Evolutionary conservation across 2,113 vertebrate species (phyloP), one percentile per base, ranked within the genome.

Genomic region (Danionella cerebrum): DNA sequence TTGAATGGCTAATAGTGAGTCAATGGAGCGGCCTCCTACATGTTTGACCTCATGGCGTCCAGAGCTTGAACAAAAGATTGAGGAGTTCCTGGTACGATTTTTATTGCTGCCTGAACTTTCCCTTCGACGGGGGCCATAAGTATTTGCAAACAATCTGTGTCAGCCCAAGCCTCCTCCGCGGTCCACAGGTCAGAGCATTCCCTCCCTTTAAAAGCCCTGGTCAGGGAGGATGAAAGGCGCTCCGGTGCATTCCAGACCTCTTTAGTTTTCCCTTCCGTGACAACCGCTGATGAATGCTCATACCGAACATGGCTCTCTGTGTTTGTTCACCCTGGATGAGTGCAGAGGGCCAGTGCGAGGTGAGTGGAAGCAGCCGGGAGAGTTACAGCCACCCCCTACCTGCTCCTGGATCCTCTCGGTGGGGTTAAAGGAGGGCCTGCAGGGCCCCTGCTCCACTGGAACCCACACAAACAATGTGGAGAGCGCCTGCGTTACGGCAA

Each of bases 241-340:
- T 66, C 41, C 25, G 3, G 52, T 60, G 74, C 73, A 72, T 82
- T 82, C 70, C 69, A 63, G 62, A 25, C 45, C 59, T 80, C 76
- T 86, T 84, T 80, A 79, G 74, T 75, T 76, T 75, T 44, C 45
- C 57, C 72, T 62, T 72, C 78, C 72, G 71, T 82, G 84, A 84
- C 80, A 72, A 84, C 64, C 13, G 53, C 64, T 82, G 75, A 78
- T 79, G 68, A 74, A 84, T 38, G 51, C 62, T 59, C 69, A 44
- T 55, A 10, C 69, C 52, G 42, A 59, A 29, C 72, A 60, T 42
- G 66, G 58, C 14, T 73, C 35, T 69, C 53, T 67, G 25, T 76
- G 47, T 80, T 79, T 80, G 31, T 69, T 52, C 14, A 10, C 50
- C 62, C 65, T 38, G n/a, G 58, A 70, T 59, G 50, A 71, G 75